Percentiles rank a stretch among this genome's conserved stretches.
These are phyloP conservation scores for Apaloderma vittatum DNA, from an alignment of 2,113 vertebrate species.

Conservation along the genomic window DNA sequence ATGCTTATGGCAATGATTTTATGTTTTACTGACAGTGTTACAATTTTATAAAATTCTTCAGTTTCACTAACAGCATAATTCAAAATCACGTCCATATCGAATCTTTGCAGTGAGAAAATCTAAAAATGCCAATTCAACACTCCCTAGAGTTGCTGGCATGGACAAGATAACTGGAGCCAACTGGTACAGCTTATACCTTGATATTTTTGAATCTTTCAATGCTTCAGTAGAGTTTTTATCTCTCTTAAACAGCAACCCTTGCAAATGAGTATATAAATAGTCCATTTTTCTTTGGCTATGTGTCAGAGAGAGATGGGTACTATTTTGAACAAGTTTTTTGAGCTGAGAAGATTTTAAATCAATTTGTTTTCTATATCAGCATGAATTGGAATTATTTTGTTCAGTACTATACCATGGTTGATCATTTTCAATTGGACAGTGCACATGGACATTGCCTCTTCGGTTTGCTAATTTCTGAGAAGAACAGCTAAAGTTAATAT, in stretches of 20 bases:
- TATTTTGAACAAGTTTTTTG: background rate
- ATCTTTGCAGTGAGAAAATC: background rate
- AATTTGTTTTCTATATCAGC: background rate
- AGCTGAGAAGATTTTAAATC: background rate
- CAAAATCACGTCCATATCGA: background rate
- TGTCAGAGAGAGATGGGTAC: background rate
- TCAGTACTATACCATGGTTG: background rate
- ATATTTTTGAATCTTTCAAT: conserved; percentile 14
- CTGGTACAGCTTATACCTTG: background rate
- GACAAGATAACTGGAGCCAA: background rate
- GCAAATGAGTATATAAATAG: conserved; percentile 46
- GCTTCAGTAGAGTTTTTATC: conserved; percentile 14
- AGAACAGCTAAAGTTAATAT: background rate
- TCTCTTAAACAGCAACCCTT: conserved; percentile 1
- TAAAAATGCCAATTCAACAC: conserved; percentile 23
- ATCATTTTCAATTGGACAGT: background rate
- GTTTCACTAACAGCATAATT: background rate
- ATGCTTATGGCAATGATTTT: background rate
- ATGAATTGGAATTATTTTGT: background rate
- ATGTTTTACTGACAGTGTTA: background rate
- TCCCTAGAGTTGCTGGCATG: background rate
- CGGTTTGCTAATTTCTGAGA: background rate
- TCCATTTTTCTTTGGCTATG: background rate
- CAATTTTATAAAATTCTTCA: background rate
- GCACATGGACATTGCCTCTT: background rate